Evolutionary conservation across 2,113 vertebrate genomes (phyloP).

Genomic region (Meleagris gallopavo): DNA sequence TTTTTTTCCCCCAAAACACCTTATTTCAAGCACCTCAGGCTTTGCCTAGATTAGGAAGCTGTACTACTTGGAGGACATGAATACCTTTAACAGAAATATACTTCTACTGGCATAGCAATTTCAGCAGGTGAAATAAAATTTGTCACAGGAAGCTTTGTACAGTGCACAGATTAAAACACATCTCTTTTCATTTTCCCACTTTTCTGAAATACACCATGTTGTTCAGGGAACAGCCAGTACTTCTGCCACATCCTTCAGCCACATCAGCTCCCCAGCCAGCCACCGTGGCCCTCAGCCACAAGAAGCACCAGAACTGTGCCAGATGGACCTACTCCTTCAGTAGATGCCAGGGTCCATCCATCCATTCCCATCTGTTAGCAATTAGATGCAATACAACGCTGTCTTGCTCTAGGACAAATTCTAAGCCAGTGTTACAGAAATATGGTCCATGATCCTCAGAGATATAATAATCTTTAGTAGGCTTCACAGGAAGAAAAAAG

Average conservation of each 20-base stretch:
- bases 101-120: background rate
- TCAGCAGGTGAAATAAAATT: background rate
- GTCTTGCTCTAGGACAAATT: background rate
- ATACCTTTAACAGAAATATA: background rate
- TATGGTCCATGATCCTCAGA: background rate
- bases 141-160: background rate
- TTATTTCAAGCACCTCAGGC: background rate
- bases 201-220: background rate
- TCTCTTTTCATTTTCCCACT: background rate
- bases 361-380: background rate
- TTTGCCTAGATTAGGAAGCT: background rate
- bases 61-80: background rate
- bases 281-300: background rate
- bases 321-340: background rate
- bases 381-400: background rate
- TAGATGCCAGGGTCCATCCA: background rate
- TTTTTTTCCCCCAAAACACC: background rate
- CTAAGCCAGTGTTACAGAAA: constrained; percentile 11
- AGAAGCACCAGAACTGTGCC: background rate
- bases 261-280: background rate
- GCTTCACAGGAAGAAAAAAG: background rate
- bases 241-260: background rate
- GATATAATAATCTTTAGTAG: background rate
- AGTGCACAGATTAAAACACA: background rate
- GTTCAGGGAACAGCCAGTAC: background rate